Conservation (phyloP, 2,888 invertebrate species). For the Heliothis peltigera region DNA sequence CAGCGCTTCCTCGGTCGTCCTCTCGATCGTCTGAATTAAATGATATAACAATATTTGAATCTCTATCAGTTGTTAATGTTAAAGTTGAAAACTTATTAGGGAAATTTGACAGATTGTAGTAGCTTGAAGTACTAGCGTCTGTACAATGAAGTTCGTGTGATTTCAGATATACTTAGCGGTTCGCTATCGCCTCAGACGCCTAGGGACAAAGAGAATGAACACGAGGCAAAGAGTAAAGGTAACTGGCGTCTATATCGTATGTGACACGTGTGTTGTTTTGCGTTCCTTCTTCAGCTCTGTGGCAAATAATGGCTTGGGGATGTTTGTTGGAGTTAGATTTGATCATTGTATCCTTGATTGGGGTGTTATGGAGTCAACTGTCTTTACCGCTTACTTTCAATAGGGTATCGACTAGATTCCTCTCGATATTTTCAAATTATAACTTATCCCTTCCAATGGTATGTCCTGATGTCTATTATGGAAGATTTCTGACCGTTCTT, state of each 20-base stretch:
- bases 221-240: slow-evolving; percentile 94
- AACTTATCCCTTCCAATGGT: too few species aligned
- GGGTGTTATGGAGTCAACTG: not conserved
- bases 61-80: too few species aligned
- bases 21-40: too few species aligned
- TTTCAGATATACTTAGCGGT: slow-evolving; percentile 94
- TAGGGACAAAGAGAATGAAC: slow-evolving; percentile 93
- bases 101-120: too few species aligned
- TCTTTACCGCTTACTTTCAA: not conserved
- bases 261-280: slow-evolving; percentile 69
- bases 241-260: slow-evolving; percentile 70
- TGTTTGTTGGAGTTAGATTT: not conserved
- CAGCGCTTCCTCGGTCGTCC: too few species aligned
- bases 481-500: too few species aligned
- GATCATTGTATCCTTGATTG: too few species aligned
- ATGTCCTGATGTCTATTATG: too few species aligned
- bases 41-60: too few species aligned
- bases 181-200: slow-evolving; percentile 91
- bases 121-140: too few species aligned
- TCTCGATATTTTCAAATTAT: not conserved
- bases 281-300: slow-evolving; percentile 69
- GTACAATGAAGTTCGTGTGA: slow-evolving; percentile 70
- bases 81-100: too few species aligned
- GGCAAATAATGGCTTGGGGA: slow-evolving; percentile 57
- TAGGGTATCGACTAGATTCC: not conserved